Base-by-base conservation (phyloP, 2,888 invertebrate species). In the Heliconius hortense region DNA sequence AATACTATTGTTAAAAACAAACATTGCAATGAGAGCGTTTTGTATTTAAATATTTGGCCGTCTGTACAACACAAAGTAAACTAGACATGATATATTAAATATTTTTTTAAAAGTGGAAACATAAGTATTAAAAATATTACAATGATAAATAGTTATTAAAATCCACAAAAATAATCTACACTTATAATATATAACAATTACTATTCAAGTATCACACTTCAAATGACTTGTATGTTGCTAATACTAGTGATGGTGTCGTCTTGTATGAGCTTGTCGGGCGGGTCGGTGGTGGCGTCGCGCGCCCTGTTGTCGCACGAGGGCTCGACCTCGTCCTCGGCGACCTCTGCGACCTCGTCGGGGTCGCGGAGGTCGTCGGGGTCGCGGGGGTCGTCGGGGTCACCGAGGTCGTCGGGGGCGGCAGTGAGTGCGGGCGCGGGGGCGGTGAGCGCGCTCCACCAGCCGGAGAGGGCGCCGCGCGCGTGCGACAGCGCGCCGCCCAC, bases 401-500 rank as follows among this genome's bases (percentile, higher is more conserved):
- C 78, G 66, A 68, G 72, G 71, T 68, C 43, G 69, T 79, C 77
- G 8, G 60, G 13, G n/a, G 24, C 80, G 78, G 76, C 79, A 62
- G 53, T 81, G 76, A 26, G 80, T 74, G 79, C 75, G 69, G 63
- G 74, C 77, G 56, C 74, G 72, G 90, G 86, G n/a, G 89, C 80
- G 53, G 90, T 91, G 82, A 93, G 90, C 8, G 92, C 87, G 83
- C 95, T 97, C 97, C 97, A 98, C 97, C 97, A 98, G 85, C 95
- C 97, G 0, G 97, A 96, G 72, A 98, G 95, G 0, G 97, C 97
- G 24, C 98, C 98, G 86, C 96, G 97, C 67, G 98, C 98, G 89
- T 97, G 97, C n/a, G 97, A 96, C 78, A 98, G 91, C 64, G 98
- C 98, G 53, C 98, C 98, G 81, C 97, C 97, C 94, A 90, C 88